phyloP scores from a whole-genome alignment of 2,797 vertebrate genomes.

The Microcaecilia unicolor region DNA sequence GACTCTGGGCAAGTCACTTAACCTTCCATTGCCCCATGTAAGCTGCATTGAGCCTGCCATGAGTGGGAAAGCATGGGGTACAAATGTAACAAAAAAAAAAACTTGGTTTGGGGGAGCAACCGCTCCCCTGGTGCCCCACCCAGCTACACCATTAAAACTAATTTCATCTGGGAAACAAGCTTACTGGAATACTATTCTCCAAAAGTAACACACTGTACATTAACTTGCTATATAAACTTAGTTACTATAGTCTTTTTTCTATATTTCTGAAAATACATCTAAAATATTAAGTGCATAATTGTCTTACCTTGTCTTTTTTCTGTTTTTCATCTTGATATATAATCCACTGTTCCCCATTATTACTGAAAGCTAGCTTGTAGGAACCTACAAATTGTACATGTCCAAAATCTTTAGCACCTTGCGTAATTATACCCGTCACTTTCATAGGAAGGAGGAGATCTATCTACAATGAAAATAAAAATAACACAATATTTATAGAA shows the following conservation, averaged over 20 bases:
- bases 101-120: too few relatives aligned
- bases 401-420: constrained; percentile 97
- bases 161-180: too few relatives aligned
- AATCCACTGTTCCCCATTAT: constrained; percentile 82
- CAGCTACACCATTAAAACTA: too few relatives aligned
- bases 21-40: too few relatives aligned
- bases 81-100: too few relatives aligned
- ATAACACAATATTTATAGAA: too few relatives aligned
- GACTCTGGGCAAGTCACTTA: too few relatives aligned
- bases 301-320: constrained; percentile 88
- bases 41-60: too few relatives aligned
- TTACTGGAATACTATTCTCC: too few relatives aligned
- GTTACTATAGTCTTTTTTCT: background rate
- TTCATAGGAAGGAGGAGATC: constrained; percentile 86
- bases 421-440: constrained; percentile 93
- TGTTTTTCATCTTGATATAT: constrained; percentile 94
- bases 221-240: background rate
- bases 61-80: too few relatives aligned
- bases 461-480: constrained; percentile 54
- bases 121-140: too few relatives aligned
- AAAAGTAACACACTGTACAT: background rate
- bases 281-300: background rate
- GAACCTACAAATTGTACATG: constrained; percentile 96
- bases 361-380: constrained; percentile 93
- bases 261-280: background rate